These are phyloP conservation scores for Peromyscus aztecus DNA, from an alignment of 2,797 vertebrate species.

Conservation along the genomic window DNA sequence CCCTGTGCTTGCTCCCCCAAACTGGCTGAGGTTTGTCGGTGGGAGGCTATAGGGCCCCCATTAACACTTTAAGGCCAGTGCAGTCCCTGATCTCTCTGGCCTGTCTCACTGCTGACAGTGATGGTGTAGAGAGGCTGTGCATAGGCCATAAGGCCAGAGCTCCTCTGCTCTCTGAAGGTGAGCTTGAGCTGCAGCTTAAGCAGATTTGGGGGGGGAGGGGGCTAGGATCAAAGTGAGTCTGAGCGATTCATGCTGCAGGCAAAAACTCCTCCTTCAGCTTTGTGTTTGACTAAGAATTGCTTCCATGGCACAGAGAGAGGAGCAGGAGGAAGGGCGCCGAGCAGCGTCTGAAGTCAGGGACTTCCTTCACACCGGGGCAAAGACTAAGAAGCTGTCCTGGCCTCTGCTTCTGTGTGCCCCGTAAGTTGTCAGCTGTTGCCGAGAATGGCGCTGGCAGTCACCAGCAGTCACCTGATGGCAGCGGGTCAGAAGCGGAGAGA, in stretches of 20 bases:
- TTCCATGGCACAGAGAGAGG: background rate
- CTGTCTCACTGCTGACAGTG: background rate
- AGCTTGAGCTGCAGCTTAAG: background rate
- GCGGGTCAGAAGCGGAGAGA: background rate
- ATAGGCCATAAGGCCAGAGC: no score
- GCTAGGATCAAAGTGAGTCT: background rate
- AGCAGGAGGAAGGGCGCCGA: no score
- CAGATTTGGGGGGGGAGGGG: background rate
- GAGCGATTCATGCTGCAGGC: rapidly evolving
- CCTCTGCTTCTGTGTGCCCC: background rate
- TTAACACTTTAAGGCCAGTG: background rate
- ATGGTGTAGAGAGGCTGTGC: background rate
- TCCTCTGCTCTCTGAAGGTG: no score
- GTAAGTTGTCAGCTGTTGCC: slow-evolving; percentile 49
- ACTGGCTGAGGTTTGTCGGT: background rate
- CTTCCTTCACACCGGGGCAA: background rate
- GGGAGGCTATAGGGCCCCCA: background rate
- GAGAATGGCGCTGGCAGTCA: slow-evolving; percentile 7
- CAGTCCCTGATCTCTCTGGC: background rate
- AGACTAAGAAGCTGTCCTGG: background rate
- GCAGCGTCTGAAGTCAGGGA: background rate
- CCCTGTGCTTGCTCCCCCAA: rapidly evolving
- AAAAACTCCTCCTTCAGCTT: background rate
- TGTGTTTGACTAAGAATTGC: background rate
- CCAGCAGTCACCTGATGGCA: slow-evolving; percentile 66